Conservation (phyloP, 2,797 vertebrate genomes). For the Chelidonichthys spinosus region DNA sequence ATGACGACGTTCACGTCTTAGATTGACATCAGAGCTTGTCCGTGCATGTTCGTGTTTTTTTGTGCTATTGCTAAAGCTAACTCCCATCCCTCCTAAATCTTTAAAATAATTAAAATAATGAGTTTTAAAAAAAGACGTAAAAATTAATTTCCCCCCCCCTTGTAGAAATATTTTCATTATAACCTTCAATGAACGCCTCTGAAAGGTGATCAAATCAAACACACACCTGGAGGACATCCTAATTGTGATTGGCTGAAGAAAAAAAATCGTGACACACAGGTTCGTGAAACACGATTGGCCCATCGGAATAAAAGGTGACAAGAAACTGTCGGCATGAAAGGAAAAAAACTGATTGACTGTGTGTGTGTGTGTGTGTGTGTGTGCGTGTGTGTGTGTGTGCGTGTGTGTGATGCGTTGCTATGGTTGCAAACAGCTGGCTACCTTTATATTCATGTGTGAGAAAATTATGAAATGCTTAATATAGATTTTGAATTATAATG, state of each 20-base stretch:
- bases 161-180: too few relatives aligned
- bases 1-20: too few relatives aligned
- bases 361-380: too few relatives aligned
- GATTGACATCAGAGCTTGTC: too few relatives aligned
- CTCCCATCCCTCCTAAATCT: too few relatives aligned
- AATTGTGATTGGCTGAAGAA: constrained; percentile 34
- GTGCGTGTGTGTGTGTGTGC: neutral
- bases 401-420: neutral
- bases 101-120: too few relatives aligned
- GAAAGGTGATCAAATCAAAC: constrained; percentile 35
- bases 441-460: neutral
- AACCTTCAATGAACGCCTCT: constrained; percentile 9
- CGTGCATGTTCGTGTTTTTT: too few relatives aligned
- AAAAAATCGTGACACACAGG: constrained; percentile 24
- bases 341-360: constrained; percentile 49
- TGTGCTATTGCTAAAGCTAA: neutral
- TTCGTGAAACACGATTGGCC: constrained; percentile 53
- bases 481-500: too few relatives aligned
- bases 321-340: constrained; percentile 43
- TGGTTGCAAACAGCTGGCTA: neutral
- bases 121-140: too few relatives aligned
- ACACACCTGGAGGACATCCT: constrained; percentile 11
- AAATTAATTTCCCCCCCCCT: too few relatives aligned
- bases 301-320: constrained; percentile 44
- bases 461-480: neutral